Conservation (phyloP, 2,797 vertebrate species). For the Botia almorhae region DNA sequence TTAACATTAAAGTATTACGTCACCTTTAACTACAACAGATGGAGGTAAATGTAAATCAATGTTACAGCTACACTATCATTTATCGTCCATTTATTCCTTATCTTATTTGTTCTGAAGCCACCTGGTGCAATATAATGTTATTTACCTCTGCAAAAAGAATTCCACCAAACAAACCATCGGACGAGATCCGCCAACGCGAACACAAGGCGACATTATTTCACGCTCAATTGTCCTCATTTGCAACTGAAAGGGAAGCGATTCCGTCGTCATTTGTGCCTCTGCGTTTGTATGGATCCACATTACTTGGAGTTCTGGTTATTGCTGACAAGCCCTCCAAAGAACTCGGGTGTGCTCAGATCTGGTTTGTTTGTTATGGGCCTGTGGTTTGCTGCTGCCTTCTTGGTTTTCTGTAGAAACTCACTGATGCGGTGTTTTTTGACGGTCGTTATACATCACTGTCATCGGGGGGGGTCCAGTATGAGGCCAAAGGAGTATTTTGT, state of each 20-base stretch:
- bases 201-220: slow-evolving; percentile 15
- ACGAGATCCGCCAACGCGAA: slow-evolving; percentile 2
- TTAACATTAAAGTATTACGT: background rate
- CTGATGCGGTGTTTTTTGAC: slow-evolving; percentile 32
- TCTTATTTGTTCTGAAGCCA: slow-evolving; percentile 26
- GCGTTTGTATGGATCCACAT: slow-evolving; percentile 19
- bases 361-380: slow-evolving; percentile 21
- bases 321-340: slow-evolving; percentile 15
- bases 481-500: slow-evolving; percentile 52
- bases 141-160: slow-evolving; percentile 9
- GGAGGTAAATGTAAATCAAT: background rate
- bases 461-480: slow-evolving; percentile 25
- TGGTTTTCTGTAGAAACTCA: slow-evolving; percentile 21
- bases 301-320: slow-evolving; percentile 22
- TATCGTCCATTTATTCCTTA: slow-evolving; percentile 3
- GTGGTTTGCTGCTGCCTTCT: slow-evolving; percentile 17
- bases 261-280: background rate
- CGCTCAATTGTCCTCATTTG: slow-evolving; percentile 30
- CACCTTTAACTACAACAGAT: slow-evolving; percentile 19
- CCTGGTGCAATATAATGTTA: slow-evolving; percentile 14
- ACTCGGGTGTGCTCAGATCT: slow-evolving; percentile 28
- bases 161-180: background rate
- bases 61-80: background rate
- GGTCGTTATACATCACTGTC: slow-evolving; percentile 49
- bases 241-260: slow-evolving; percentile 24